Evolutionary conservation across 2,888 invertebrate genomes (phyloP), one percentile per base, ranked within the genome.

Genomic region (Eumerus sabulonum): DNA sequence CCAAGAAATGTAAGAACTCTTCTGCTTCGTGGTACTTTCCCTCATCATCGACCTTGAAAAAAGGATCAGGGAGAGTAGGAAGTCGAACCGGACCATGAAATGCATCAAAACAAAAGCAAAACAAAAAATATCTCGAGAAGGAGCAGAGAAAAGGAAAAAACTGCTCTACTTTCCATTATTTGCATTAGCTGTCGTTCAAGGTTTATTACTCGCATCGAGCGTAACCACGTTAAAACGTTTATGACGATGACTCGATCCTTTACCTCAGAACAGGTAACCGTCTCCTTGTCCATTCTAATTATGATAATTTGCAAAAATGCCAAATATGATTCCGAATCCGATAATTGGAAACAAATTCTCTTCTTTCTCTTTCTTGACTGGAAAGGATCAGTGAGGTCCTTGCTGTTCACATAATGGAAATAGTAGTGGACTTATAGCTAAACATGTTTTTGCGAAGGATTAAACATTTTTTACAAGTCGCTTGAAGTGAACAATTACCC

Each of bases 91-190:
- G 27, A 27, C 27, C 2, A 27, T 27, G 27, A 7, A 2, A 27
- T 27, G 27, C 27, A 27, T 4, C 27, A 27, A 7, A 27, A 7
- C 27, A 27, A 4, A 7, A 27, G 27, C 2, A 27, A 27, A 27
- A 2, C 27, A 27, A 27, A 27, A 27, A 27, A 27, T 4, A 27
- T 27, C 27, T 4, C 2, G 7, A 27, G 27, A 27, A 27, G 7
- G 7, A 7, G 2, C 27, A 27, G 27, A 27, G 7, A 7, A 27
- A 27, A 7, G 17, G 47, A 56, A 56, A 62, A 50, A 62, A 14
- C 16, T 60, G 71, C 71, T 71, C 76, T 66, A 76, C 44, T 71
- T 76, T 66, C 16, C 50, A 56, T 76, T 76, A 60, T 76, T 45
- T 18, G 36, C 12, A 12, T 50, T 57, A 64, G 64, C 59, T 70